phyloP scores from a whole-genome alignment of 92 coral and sea anemone species.

The Heteractis magnifica region DNA sequence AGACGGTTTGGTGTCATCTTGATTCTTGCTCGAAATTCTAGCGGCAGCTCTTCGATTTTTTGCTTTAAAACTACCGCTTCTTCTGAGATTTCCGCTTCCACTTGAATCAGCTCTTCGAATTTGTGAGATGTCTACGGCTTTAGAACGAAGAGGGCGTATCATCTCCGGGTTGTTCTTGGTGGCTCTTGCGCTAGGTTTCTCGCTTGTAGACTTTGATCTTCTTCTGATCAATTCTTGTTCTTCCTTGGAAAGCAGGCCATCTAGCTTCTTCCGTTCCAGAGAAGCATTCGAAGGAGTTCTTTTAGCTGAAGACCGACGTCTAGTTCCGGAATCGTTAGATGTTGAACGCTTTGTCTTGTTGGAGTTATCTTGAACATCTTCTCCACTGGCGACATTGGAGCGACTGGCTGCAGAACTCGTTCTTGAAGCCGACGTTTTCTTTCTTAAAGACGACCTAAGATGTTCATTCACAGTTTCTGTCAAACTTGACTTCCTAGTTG shows the following conservation, averaged over 20 bases:
- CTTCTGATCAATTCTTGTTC: neutral
- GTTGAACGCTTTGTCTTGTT: neutral
- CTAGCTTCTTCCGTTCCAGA: slow-evolving; percentile 10
- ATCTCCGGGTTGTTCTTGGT: neutral
- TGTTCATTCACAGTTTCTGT: slow-evolving; percentile 7
- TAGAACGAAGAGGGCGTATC: neutral
- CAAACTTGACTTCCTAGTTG: neutral
- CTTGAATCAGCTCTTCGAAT: neutral
- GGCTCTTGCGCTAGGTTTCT: neutral
- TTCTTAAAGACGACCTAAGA: neutral
- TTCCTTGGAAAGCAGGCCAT: neutral
- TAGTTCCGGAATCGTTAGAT: neutral
- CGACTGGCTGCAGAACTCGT: slow-evolving; percentile 4
- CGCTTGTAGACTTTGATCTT: neutral
- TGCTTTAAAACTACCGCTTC: slow-evolving; percentile 8
- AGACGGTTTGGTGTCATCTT: neutral
- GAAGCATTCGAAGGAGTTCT: slow-evolving; percentile 32
- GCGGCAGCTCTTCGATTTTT: slow-evolving; percentile 12
- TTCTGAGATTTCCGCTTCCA: neutral
- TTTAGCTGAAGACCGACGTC: slow-evolving; percentile 17
- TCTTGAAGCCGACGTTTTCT: neutral
- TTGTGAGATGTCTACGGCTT: neutral
- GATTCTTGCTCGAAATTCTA: neutral
- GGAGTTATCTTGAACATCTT: neutral
- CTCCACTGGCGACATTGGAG: slow-evolving; percentile 14